These are phyloP conservation scores for Resseliella maxima DNA, from an alignment of 2,888 invertebrate species.

Conservation along the genomic window DNA sequence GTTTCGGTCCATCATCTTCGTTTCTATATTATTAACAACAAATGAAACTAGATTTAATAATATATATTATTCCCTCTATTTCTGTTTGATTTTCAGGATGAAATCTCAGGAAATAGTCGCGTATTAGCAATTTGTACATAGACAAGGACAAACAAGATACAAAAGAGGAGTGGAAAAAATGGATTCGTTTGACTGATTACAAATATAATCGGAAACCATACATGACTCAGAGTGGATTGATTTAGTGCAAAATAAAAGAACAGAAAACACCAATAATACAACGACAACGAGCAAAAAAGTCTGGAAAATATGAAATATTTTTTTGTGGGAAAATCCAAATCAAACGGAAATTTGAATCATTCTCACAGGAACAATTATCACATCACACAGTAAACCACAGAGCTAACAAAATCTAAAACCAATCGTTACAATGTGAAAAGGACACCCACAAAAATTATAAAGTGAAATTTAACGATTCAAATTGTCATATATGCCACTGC, in stretches of 20 bases:
- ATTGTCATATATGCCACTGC: too few relatives aligned
- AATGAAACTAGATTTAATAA: not conserved
- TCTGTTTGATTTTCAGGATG: not conserved
- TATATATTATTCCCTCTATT: not conserved
- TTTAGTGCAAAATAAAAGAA: not conserved
- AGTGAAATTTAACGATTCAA: not conserved
- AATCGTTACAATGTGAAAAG: not conserved
- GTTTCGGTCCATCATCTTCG: not conserved
- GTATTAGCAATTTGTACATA: constrained; percentile 50
- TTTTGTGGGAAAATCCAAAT: not conserved
- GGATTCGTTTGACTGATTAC: not conserved
- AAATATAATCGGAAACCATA: constrained; percentile 14
- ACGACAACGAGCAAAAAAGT: not conserved
- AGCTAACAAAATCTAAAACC: not conserved
- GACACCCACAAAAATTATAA: not conserved
- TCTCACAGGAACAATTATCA: not conserved
- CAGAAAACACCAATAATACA: not conserved
- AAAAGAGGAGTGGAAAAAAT: not conserved
- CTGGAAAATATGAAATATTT: not conserved
- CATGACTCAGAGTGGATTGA: not conserved
- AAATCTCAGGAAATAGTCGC: constrained; percentile 53
- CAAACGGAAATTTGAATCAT: not conserved
- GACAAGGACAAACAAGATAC: not conserved
- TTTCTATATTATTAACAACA: not conserved
- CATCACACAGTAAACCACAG: not conserved